Evolutionary conservation across 2,888 invertebrate genomes (phyloP).

Genomic region (Brachypterus glaber): DNA sequence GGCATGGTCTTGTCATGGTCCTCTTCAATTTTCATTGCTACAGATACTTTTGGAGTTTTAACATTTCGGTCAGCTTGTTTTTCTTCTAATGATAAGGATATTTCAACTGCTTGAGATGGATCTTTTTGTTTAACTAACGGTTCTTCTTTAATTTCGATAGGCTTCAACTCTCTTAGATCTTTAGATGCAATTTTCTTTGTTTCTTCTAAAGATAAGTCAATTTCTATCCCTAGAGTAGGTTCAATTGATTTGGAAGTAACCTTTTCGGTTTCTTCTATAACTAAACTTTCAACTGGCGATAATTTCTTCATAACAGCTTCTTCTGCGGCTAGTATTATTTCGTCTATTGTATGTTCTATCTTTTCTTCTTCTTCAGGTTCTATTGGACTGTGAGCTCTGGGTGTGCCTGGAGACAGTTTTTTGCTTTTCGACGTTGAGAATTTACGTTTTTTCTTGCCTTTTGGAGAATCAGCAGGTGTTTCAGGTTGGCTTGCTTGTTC

Average conservation of each 20-base stretch:
- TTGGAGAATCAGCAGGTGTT: constrained; percentile 12
- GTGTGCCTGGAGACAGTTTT: constrained; percentile 15
- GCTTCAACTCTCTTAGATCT: neutral
- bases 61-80: constrained; percentile 37
- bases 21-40: constrained; percentile 32
- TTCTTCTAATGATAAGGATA: constrained; percentile 37
- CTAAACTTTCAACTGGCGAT: constrained; percentile 1
- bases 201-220: constrained; percentile 29
- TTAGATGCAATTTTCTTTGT: neutral
- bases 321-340: too few relatives aligned
- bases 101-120: constrained; percentile 35
- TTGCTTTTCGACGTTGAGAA: constrained; percentile 16
- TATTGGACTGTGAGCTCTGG: constrained; percentile 18
- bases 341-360: too few relatives aligned
- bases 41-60: constrained; percentile 34
- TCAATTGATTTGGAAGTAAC: constrained; percentile 36
- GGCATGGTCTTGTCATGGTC: constrained; percentile 24
- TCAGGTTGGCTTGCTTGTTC: constrained; percentile 14
- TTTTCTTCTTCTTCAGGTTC: constrained; percentile 11
- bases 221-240: constrained; percentile 32
- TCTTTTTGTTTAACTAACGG: constrained; percentile 17
- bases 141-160: constrained; percentile 1
- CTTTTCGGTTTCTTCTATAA: constrained; percentile 15
- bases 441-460: constrained; percentile 23
- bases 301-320: neutral